Percentiles rank a stretch among this genome's conserved stretches.
Conservation (phyloP, 2,888 invertebrate genomes). For the Apomyelois bistriatella region DNA sequence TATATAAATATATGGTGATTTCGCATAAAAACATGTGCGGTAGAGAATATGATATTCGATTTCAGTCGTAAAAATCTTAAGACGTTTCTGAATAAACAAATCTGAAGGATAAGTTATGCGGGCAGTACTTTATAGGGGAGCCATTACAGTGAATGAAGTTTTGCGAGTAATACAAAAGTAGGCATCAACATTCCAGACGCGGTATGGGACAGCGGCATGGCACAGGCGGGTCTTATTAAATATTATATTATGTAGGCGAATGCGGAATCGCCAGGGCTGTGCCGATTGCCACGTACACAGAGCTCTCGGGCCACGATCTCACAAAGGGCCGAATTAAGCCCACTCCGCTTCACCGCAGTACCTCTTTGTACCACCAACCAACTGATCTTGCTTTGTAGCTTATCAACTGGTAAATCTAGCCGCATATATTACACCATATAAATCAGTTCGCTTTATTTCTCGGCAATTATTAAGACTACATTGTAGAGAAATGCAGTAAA, state of each 20-base stretch:
- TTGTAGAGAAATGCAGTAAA: conserved; percentile 3
- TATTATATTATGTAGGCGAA: conserved; percentile 41
- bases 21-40: background rate
- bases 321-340: conserved; percentile 58
- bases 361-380: conserved; percentile 40
- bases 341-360: conserved; percentile 37
- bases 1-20: background rate
- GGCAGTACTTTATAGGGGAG: conserved; percentile 43
- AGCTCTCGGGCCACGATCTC: conserved; percentile 28
- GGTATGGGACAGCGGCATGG: conserved; percentile 24
- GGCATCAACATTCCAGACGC: conserved; percentile 44
- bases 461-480: background rate
- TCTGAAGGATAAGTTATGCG: conserved; percentile 51
- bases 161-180: conserved; percentile 45
- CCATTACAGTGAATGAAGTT: conserved; percentile 44
- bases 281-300: conserved; percentile 36
- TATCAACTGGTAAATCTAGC: conserved; percentile 18
- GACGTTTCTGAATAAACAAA: conserved; percentile 24
- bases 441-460: background rate
- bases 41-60: background rate
- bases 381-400: conserved; percentile 44
- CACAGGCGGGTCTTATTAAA: conserved; percentile 43
- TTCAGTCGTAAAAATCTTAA: conserved; percentile 9
- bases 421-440: background rate
- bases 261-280: conserved; percentile 28